These are phyloP conservation scores for Tenebrio molitor DNA, from an alignment of 1,140 invertebrate species.

Conservation along the genomic window DNA sequence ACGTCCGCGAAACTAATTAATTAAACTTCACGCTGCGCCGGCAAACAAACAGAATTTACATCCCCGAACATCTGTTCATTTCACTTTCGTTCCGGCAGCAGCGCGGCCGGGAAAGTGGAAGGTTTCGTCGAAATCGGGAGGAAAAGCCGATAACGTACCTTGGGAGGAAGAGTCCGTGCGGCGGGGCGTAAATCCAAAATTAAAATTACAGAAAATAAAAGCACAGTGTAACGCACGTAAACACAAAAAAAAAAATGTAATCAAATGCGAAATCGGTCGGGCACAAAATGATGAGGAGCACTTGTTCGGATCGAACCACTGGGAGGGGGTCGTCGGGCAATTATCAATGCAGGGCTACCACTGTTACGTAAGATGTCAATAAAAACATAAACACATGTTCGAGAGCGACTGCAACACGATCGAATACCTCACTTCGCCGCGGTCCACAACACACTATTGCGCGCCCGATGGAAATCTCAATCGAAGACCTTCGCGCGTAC, in stretches of 20 bases:
- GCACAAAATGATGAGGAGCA: constrained; percentile 24
- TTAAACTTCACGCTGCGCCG: constrained; percentile 36
- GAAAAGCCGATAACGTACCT: constrained; percentile 22
- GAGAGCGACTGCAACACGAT: constrained; percentile 20
- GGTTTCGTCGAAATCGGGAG: neutral
- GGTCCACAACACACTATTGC: constrained; percentile 16
- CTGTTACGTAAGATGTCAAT: constrained; percentile 39
- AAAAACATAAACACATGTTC: constrained; percentile 39
- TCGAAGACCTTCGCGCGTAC: constrained; percentile 20
- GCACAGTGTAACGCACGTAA: constrained; percentile 21
- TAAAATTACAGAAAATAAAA: constrained; percentile 35
- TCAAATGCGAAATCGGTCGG: neutral
- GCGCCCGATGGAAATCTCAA: constrained; percentile 27
- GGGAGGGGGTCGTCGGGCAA: neutral
- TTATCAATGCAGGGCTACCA: neutral
- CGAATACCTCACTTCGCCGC: constrained; percentile 8
- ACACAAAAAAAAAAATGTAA: constrained; percentile 20
- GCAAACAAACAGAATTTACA: constrained; percentile 38
- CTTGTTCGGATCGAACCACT: constrained; percentile 1
- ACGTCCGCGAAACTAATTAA: constrained; percentile 25
- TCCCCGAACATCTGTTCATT: constrained; percentile 37
- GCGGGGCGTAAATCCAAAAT: constrained; percentile 13
- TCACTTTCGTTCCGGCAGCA: constrained; percentile 15
- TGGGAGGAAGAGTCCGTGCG: constrained; percentile 19
- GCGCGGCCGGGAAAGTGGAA: constrained; percentile 9